Conservation (phyloP, 64 coral and sea anemone genomes). For the Actinia tenebrosa region DNA sequence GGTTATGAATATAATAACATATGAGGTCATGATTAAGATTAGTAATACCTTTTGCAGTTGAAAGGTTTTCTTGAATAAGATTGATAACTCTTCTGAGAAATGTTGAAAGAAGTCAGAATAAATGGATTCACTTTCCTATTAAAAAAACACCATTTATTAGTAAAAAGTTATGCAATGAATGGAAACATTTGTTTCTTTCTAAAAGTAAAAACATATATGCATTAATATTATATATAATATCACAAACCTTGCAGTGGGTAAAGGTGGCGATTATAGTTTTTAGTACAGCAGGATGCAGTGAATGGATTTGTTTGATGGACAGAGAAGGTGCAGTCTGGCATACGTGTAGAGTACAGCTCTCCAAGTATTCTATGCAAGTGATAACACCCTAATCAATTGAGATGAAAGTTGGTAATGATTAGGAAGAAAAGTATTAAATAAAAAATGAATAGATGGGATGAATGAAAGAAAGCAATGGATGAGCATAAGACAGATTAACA, state of each 20-base stretch:
- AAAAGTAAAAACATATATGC: neutral
- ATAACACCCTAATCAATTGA: constrained; percentile 16
- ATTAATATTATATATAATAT: neutral
- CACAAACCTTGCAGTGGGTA: constrained; percentile 37
- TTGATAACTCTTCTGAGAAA: constrained; percentile 45
- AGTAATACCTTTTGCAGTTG: constrained; percentile 42
- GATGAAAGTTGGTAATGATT: neutral
- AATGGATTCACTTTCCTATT: constrained; percentile 37
- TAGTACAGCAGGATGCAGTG: constrained; percentile 27
- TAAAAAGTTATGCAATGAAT: too few species aligned
- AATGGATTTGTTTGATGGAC: constrained; percentile 35
- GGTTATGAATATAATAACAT: neutral
- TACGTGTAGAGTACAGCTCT: constrained; percentile 25
- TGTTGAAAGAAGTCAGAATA: constrained; percentile 41
- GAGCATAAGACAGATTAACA: neutral
- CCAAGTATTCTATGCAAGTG: constrained; percentile 40
- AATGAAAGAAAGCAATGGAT: neutral
- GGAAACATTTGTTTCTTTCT: neutral
- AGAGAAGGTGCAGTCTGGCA: constrained; percentile 15
- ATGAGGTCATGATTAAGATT: neutral
- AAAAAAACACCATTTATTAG: neutral
- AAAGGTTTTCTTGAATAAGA: constrained; percentile 52
- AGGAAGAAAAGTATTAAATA: neutral
- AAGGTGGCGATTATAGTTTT: constrained; percentile 27
- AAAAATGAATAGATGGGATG: neutral